Evolutionary conservation across 2,113 vertebrate genomes (phyloP).

Genomic region (Triplophysa tibetana): DNA sequence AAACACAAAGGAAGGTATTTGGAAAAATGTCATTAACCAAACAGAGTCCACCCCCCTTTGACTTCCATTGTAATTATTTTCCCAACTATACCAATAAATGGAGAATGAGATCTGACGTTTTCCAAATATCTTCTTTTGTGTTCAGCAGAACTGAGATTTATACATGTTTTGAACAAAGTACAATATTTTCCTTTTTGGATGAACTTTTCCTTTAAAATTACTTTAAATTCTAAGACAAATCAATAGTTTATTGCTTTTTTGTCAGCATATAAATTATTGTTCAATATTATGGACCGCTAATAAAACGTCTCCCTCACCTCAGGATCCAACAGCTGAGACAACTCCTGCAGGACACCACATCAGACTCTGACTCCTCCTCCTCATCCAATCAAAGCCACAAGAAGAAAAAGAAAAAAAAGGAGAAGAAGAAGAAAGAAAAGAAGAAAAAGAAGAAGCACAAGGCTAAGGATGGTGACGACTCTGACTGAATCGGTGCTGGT

Average conservation of each 20-base stretch:
- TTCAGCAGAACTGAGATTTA: too few relatives aligned
- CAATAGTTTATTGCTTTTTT: background rate
- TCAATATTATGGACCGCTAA: background rate
- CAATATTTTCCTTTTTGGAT: too few relatives aligned
- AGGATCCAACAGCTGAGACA: constrained; percentile 93
- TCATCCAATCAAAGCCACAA: constrained; percentile 58
- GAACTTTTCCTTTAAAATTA: background rate
- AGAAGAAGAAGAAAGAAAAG: constrained; percentile 70
- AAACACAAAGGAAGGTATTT: too few relatives aligned
- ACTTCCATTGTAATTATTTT: too few relatives aligned
- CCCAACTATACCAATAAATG: too few relatives aligned
- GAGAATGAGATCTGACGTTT: too few relatives aligned
- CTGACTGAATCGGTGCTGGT: constrained; percentile 57
- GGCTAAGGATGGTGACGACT: constrained; percentile 74
- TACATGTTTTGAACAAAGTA: too few relatives aligned
- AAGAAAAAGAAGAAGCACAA: constrained; percentile 81
- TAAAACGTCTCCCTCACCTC: constrained; percentile 23
- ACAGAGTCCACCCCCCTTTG: too few relatives aligned
- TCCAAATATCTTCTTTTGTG: too few relatives aligned
- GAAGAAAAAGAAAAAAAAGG: constrained; percentile 70
- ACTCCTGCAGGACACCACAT: constrained; percentile 89
- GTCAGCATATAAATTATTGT: background rate
- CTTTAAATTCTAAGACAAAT: background rate
- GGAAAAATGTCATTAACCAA: too few relatives aligned
- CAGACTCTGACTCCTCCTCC: constrained; percentile 79